Conservation (phyloP, 2,888 invertebrate species). For the Lydus trimaculatus region DNA sequence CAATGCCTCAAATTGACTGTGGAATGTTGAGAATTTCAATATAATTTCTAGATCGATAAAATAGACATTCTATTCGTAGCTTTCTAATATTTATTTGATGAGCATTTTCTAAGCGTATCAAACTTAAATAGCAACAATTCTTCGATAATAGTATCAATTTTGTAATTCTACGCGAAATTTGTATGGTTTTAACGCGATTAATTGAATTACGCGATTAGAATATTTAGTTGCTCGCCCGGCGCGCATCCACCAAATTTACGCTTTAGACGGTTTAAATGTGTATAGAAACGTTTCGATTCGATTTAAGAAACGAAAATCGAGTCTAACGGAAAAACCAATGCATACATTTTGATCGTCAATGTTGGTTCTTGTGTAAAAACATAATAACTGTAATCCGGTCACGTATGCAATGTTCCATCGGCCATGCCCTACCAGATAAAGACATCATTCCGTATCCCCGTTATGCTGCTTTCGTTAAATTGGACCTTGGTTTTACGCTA, state of each 20-base stretch:
- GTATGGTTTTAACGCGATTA: background rate
- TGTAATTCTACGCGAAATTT: background rate
- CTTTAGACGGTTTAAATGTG: background rate
- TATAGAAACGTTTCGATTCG: background rate
- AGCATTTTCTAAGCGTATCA: background rate
- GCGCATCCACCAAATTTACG: slow-evolving; percentile 12
- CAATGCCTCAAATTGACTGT: slow-evolving; percentile 46
- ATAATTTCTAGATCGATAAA: slow-evolving; percentile 40
- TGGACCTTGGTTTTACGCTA: slow-evolving; percentile 36
- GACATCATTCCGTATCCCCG: slow-evolving; percentile 51
- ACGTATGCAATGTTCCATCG: slow-evolving; percentile 52
- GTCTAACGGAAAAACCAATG: background rate
- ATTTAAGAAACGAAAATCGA: background rate
- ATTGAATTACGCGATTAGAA: background rate
- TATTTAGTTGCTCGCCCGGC: background rate
- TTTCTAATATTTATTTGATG: slow-evolving; percentile 22
- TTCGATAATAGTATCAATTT: background rate
- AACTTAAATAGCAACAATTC: background rate
- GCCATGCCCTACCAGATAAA: slow-evolving; percentile 48
- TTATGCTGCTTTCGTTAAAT: slow-evolving; percentile 53
- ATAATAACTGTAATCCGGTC: slow-evolving; percentile 49
- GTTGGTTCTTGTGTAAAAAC: slow-evolving; percentile 24
- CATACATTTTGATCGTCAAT: background rate
- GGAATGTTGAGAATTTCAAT: slow-evolving; percentile 48
- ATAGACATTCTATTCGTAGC: slow-evolving; percentile 13